These are phyloP conservation scores for Drepana arcuata DNA, from an alignment of 1,140 invertebrate genomes.

Conservation along the genomic window DNA sequence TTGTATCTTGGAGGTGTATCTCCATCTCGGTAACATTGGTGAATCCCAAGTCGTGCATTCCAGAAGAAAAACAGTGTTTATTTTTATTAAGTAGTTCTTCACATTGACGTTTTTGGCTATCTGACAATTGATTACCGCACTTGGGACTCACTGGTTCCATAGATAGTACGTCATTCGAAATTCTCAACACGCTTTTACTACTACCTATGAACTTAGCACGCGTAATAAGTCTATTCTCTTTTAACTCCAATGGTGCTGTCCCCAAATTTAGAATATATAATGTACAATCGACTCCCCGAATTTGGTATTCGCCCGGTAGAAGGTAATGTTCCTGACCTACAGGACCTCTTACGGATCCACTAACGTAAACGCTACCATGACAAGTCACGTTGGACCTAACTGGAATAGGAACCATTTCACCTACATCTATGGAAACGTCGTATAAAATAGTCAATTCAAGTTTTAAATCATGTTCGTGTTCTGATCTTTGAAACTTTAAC, in stretches of 20 bases:
- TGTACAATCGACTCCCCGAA: conserved; percentile 1
- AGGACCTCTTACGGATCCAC: conserved; percentile 10
- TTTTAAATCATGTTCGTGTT: conserved; percentile 3
- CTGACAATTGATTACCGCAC: conserved; percentile 5
- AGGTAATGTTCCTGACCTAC: conserved; percentile 12
- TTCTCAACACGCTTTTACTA: not conserved
- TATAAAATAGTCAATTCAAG: not conserved
- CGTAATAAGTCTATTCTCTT: conserved; percentile 4
- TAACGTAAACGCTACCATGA: conserved; percentile 14
- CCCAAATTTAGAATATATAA: conserved; percentile 14
- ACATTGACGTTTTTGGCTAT: not conserved
- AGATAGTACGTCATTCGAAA: conserved; percentile 1
- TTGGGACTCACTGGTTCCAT: not conserved
- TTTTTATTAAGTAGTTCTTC: conserved; percentile 1
- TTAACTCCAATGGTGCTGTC: not conserved
- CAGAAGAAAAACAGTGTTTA: conserved; percentile 8
- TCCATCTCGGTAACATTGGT: conserved; percentile 11
- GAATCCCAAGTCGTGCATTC: conserved; percentile 12
- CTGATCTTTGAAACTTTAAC: conserved; percentile 10
- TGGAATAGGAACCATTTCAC: not conserved
- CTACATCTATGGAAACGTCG: not conserved
- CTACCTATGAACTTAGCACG: conserved; percentile 2
- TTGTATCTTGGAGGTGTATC: conserved; percentile 7
- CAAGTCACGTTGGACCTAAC: conserved; percentile 3
- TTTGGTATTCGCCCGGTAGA: conserved; percentile 17